Evolutionary conservation across 2,113 vertebrate genomes (phyloP).

Genomic region (Tupaia chinensis): DNA sequence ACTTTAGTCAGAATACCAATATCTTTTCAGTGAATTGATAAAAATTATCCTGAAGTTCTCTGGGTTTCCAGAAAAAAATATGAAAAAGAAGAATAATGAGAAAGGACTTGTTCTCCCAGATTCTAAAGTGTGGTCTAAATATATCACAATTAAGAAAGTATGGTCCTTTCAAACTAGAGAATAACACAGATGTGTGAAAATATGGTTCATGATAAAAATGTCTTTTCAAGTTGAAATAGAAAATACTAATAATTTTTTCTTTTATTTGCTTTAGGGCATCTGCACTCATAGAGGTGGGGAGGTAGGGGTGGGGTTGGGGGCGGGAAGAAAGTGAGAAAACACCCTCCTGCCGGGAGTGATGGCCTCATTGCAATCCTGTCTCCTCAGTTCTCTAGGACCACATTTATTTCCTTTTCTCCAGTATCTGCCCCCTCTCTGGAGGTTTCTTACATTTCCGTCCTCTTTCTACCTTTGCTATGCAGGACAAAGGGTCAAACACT

Average conservation of each 20-base stretch:
- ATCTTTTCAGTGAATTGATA: conserved; percentile 32
- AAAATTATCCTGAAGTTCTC: background rate
- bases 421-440: background rate
- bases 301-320: too few species aligned
- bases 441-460: background rate
- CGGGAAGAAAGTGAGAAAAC: too few species aligned
- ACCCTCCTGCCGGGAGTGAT: too few species aligned
- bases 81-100: background rate
- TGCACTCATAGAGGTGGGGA: too few species aligned
- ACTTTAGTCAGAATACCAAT: background rate
- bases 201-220: background rate
- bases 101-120: background rate
- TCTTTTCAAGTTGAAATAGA: background rate
- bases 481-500: background rate
- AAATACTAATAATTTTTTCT: conserved; percentile 2
- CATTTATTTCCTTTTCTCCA: background rate
- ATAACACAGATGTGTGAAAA: background rate
- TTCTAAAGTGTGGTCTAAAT: conserved; percentile 27
- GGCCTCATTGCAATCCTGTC: too few species aligned
- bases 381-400: too few species aligned
- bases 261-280: too few species aligned
- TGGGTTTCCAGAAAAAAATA: background rate
- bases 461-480: background rate
- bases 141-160: conserved; percentile 4
- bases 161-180: background rate